Evolutionary conservation across 2,888 invertebrate species (phyloP).

Genomic region (Pandemis corylana): DNA sequence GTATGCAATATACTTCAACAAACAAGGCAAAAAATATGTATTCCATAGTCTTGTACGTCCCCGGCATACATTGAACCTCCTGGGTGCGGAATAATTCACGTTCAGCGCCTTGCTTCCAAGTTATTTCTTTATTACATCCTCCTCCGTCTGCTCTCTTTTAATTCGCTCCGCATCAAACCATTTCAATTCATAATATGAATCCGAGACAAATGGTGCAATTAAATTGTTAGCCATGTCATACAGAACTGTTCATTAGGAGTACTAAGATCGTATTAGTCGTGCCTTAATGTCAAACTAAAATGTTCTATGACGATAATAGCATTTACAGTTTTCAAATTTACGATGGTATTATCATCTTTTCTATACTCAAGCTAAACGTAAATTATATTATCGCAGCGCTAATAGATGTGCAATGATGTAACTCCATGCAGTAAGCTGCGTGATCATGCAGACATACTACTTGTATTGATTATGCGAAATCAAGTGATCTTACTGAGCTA

Average conservation of each 20-base stretch:
- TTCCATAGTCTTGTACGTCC: slow-evolving; percentile 35
- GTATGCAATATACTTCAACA: slow-evolving; percentile 11
- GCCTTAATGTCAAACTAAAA: not conserved
- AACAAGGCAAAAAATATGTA: slow-evolving; percentile 34
- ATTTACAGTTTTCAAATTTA: not conserved
- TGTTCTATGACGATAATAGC: not conserved
- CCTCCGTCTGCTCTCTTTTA: slow-evolving; percentile 65
- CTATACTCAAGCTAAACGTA: not conserved
- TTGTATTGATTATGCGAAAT: no score
- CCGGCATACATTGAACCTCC: slow-evolving; percentile 50
- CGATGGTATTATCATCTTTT: not conserved
- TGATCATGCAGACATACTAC: not conserved
- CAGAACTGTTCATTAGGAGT: not conserved
- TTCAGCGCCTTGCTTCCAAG: slow-evolving; percentile 61
- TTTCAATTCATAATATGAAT: not conserved
- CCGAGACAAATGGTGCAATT: not conserved
- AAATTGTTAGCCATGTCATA: not conserved
- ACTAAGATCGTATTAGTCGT: not conserved
- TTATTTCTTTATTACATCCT: slow-evolving; percentile 75
- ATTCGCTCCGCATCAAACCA: slow-evolving; percentile 2
- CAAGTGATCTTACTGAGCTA: no score
- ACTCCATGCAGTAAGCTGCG: not conserved
- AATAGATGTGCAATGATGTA: not conserved
- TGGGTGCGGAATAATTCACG: slow-evolving; percentile 67
- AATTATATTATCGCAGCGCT: not conserved